Evolutionary conservation across 2,888 invertebrate species (phyloP).

Genomic region (Hololepta plana): DNA sequence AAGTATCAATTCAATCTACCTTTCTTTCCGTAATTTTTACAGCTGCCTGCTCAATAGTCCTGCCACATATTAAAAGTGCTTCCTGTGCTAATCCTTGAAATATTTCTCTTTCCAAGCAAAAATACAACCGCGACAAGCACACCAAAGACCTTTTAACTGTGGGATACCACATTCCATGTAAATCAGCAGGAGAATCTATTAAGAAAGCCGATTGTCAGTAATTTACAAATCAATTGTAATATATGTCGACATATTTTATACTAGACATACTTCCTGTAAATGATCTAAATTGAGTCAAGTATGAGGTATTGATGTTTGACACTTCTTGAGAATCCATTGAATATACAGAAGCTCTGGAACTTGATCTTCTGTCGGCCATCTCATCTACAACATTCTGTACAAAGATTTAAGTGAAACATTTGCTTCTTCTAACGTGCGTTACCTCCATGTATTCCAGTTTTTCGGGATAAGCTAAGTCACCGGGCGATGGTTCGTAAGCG

Average conservation of each 20-base stretch:
- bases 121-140: constrained; percentile 78
- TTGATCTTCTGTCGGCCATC: constrained; percentile 32
- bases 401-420: constrained; percentile 1
- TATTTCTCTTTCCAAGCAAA: constrained; percentile 86
- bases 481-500: constrained; percentile 73
- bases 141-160: constrained; percentile 88
- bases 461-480: constrained; percentile 95
- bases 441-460: constrained; percentile 97
- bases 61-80: constrained; percentile 79
- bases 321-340: constrained; percentile 59
- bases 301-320: constrained; percentile 36
- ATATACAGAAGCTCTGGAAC: constrained; percentile 47
- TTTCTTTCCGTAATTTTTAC: constrained; percentile 58
- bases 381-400: constrained; percentile 20
- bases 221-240: constrained; percentile 5
- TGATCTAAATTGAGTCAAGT: constrained; percentile 26
- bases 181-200: constrained; percentile 43
- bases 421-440: constrained; percentile 4
- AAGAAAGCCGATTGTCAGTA: constrained; percentile 1
- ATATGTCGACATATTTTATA: constrained; percentile 1
- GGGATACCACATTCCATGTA: constrained; percentile 99
- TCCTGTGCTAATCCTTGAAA: constrained; percentile 97
- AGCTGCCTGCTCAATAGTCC: constrained; percentile 71
- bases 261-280: constrained; percentile 28
- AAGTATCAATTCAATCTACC: constrained; percentile 21